Percentiles rank a stretch among this genome's conserved stretches.
phyloP scores from a whole-genome alignment of 2,888 invertebrate species.

The Thelaira solivaga region DNA sequence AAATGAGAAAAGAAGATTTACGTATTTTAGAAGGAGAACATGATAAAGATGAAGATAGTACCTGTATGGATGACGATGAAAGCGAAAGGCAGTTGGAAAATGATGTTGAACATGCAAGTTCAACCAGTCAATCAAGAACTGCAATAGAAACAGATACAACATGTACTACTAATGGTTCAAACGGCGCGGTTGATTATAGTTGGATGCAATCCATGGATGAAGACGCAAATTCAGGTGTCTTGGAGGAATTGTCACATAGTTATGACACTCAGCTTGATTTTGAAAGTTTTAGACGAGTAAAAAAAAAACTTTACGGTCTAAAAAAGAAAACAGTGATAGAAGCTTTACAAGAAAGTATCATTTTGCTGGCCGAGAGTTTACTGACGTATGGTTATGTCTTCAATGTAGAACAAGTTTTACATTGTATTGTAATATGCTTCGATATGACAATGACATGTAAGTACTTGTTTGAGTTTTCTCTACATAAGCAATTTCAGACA shows the following conservation, averaged over 20 bases:
- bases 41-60: slow-evolving; percentile 92
- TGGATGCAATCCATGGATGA: slow-evolving; percentile 50
- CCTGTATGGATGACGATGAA: slow-evolving; percentile 41
- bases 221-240: slow-evolving; percentile 27
- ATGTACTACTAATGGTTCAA: slow-evolving; percentile 11
- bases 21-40: slow-evolving; percentile 86
- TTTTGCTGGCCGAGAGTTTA: slow-evolving; percentile 67
- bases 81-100: not conserved
- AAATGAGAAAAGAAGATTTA: slow-evolving; percentile 85
- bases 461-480: slow-evolving; percentile 32
- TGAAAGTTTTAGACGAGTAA: slow-evolving; percentile 76
- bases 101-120: not conserved
- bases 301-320: slow-evolving; percentile 76
- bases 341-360: slow-evolving; percentile 70
- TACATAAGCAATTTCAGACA: no score
- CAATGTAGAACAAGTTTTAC: slow-evolving; percentile 73
- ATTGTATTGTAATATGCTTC: slow-evolving; percentile 84
- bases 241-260: slow-evolving; percentile 53
- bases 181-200: not conserved
- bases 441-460: slow-evolving; percentile 85
- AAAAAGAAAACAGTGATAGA: slow-evolving; percentile 69
- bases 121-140: not conserved
- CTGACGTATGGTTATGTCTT: slow-evolving; percentile 65
- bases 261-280: slow-evolving; percentile 81
- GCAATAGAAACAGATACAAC: slow-evolving; percentile 6